Percentiles rank a stretch among this genome's conserved stretches.
Conservation (phyloP, 2,113 vertebrate species). For the Melanotaenia duboulayi region DNA sequence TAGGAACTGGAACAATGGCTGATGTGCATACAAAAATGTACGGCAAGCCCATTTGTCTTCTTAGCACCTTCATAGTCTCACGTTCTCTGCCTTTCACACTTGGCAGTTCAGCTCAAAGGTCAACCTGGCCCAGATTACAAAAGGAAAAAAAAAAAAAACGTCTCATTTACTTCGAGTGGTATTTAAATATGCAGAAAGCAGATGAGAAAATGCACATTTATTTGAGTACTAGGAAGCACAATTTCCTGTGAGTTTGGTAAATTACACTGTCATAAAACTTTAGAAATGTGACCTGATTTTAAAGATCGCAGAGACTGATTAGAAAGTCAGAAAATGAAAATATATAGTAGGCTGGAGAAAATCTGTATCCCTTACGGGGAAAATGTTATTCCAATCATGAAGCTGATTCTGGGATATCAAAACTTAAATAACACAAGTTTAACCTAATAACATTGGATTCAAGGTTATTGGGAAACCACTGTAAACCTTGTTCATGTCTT, state of each 20-base stretch:
- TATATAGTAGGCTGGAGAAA: background rate
- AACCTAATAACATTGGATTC: no score
- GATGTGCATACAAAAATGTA: constrained; percentile 54
- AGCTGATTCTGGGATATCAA: background rate
- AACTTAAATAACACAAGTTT: no score
- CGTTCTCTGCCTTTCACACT: background rate
- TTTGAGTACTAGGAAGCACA: background rate
- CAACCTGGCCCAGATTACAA: background rate
- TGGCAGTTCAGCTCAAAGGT: constrained; percentile 13
- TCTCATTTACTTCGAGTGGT: background rate
- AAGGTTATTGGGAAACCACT: no score
- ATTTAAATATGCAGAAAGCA: background rate
- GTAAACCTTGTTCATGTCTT: no score
- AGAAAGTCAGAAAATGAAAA: background rate
- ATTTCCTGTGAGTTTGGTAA: background rate
- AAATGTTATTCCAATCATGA: background rate
- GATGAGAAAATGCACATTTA: background rate
- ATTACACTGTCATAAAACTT: background rate
- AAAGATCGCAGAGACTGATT: background rate
- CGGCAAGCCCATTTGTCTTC: constrained; percentile 56
- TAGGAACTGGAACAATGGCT: constrained; percentile 51
- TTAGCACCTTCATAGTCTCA: constrained; percentile 22
- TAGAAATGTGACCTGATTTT: background rate
- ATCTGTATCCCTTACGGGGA: background rate
- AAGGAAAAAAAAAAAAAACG: background rate